Percentiles rank a stretch among this genome's conserved stretches.
Evolutionary conservation across 2,888 invertebrate species (phyloP).

Genomic region (Cremastobaeus sp.): DNA sequence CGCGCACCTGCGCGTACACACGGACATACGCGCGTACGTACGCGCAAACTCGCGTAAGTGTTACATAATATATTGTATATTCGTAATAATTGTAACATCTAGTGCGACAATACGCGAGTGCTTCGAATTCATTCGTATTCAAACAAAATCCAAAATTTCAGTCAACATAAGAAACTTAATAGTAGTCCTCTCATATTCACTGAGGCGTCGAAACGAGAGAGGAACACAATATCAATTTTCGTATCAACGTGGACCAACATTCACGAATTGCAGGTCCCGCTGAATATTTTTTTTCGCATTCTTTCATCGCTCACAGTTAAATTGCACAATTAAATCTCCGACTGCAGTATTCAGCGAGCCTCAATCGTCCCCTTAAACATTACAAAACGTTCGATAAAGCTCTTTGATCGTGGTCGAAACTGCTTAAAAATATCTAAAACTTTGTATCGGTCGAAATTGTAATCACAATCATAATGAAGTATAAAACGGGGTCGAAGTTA

Average conservation of each 20-base stretch:
- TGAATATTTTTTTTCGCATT: too few species aligned
- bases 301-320: too few species aligned
- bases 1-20: too few species aligned
- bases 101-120: slow-evolving; percentile 59
- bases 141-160: slow-evolving; percentile 34
- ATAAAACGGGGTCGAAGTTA: slow-evolving; percentile 29
- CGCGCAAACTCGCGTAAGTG: too few species aligned
- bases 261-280: slow-evolving; percentile 11
- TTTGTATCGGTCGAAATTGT: slow-evolving; percentile 44
- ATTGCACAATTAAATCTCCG: too few species aligned
- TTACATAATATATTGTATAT: slow-evolving; percentile 44
- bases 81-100: slow-evolving; percentile 60
- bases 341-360: slow-evolving; percentile 11
- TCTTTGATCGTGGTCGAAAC: slow-evolving; percentile 32
- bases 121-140: slow-evolving; percentile 23
- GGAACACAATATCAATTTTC: too few species aligned
- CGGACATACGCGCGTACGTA: too few species aligned
- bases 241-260: too few species aligned
- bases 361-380: slow-evolving; percentile 13
- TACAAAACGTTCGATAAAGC: slow-evolving; percentile 36
- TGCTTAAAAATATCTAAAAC: slow-evolving; percentile 42
- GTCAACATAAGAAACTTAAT: slow-evolving; percentile 42
- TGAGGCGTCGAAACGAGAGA: too few species aligned
- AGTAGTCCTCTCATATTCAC: background rate
- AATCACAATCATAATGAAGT: slow-evolving; percentile 41